These are phyloP conservation scores for Holothuria leucospilota DNA, from an alignment of 53 echinoderm and acorn worm genomes.

Conservation along the genomic window DNA sequence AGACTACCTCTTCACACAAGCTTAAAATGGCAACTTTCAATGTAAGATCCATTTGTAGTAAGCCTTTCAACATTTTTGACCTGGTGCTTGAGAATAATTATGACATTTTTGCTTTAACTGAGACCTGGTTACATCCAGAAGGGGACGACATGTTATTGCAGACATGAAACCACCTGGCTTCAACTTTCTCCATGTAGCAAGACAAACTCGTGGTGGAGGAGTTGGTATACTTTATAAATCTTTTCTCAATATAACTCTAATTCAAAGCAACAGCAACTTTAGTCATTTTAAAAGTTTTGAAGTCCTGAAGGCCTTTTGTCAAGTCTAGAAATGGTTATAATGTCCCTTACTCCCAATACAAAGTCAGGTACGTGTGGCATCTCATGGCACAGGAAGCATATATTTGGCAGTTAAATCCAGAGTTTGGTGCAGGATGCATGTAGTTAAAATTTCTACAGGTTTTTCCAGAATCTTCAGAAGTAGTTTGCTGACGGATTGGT, in stretches of 20 bases:
- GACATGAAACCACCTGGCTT: conserved; percentile 9
- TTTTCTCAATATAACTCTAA: neutral
- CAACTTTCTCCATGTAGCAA: conserved; percentile 3
- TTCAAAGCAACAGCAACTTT: neutral
- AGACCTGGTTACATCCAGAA: neutral
- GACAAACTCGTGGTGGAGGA: neutral
- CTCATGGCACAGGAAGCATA: no score
- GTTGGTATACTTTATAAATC: conserved; percentile 11
- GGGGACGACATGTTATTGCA: neutral
- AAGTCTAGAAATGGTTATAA: no score
- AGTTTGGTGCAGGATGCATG: no score
- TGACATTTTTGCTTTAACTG: conserved; percentile 17
- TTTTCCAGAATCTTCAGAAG: no score
- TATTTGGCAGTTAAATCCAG: no score
- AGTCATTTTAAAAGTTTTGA: neutral
- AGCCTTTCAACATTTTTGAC: neutral
- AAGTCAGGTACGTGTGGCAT: no score
- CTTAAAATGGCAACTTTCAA: no score
- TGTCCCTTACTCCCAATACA: no score
- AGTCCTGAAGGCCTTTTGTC: no score
- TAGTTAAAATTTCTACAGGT: no score
- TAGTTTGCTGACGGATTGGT: no score
- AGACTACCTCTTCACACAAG: no score
- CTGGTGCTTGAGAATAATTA: neutral
- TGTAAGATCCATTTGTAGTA: neutral